phyloP scores from a whole-genome alignment of 2,113 vertebrate species.

The Aix galericulata region DNA sequence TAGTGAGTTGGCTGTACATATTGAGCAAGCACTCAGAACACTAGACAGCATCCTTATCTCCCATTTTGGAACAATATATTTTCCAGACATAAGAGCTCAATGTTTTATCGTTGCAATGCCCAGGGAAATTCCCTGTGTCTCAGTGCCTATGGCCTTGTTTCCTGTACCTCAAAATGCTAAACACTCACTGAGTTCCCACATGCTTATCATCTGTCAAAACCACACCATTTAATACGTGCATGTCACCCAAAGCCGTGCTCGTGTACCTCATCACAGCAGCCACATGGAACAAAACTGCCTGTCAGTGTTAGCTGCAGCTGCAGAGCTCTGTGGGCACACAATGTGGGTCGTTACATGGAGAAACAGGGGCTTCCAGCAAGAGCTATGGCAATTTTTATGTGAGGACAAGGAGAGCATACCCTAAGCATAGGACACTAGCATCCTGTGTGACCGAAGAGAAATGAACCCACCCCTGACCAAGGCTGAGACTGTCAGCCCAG shows the following conservation, averaged over 20 bases:
- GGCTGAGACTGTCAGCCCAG: neutral
- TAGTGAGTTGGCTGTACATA: neutral
- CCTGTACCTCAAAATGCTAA: neutral
- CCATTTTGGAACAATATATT: neutral
- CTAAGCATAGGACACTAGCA: neutral
- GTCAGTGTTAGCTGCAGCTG: fast-evolving
- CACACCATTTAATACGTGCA: neutral
- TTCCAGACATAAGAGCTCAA: neutral
- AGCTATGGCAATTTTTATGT: fast-evolving
- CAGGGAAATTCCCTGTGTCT: neutral
- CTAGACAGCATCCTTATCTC: neutral
- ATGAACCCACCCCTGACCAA: fast-evolving
- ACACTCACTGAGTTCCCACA: neutral
- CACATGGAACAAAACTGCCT: neutral
- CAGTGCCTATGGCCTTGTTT: neutral
- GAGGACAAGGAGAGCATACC: neutral
- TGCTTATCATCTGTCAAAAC: neutral
- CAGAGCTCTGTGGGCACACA: neutral
- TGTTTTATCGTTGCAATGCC: neutral
- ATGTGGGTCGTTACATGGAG: neutral
- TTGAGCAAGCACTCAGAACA: neutral
- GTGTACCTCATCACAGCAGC: neutral
- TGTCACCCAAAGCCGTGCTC: neutral
- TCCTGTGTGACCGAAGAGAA: neutral
- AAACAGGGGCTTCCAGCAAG: neutral